A percentile compares a stretch with the other conserved stretches of the same genome.
Conservation (phyloP, 2,888 invertebrate species). For the Patella depressa region DNA sequence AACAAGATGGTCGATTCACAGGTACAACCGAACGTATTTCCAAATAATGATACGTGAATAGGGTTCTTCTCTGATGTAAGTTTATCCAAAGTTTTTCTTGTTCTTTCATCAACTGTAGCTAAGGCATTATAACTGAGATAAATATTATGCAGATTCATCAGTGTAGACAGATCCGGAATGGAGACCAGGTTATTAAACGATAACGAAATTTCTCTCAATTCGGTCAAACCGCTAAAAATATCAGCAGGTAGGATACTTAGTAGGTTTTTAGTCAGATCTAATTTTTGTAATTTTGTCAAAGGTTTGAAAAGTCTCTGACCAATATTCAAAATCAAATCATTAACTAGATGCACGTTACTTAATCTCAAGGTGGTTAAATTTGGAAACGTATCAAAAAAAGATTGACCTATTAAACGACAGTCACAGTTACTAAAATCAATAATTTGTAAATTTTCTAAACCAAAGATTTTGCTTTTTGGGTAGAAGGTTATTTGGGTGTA, state of each 20-base stretch:
- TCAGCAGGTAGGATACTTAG: not conserved
- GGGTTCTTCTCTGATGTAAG: not conserved
- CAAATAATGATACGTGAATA: not conserved
- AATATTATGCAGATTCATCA: not conserved
- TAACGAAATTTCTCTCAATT: not conserved
- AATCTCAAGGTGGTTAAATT: not conserved
- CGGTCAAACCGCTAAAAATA: not conserved
- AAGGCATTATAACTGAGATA: not conserved
- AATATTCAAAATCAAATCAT: not conserved
- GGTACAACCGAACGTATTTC: not conserved
- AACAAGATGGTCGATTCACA: not conserved
- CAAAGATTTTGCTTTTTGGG: not conserved
- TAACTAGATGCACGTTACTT: not conserved
- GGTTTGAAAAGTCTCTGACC: not conserved
- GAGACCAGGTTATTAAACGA: not conserved
- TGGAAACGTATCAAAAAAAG: not conserved
- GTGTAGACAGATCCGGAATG: not conserved
- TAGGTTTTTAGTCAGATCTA: not conserved
- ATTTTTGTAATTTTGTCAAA: not conserved
- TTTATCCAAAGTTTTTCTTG: not conserved
- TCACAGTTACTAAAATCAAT: not conserved
- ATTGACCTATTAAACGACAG: not conserved
- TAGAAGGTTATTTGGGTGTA: not conserved
- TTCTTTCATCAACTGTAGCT: not conserved
- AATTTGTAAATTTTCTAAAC: not conserved